phyloP scores from a whole-genome alignment of 1,140 invertebrate genomes.

The Adelges cooleyi region DNA sequence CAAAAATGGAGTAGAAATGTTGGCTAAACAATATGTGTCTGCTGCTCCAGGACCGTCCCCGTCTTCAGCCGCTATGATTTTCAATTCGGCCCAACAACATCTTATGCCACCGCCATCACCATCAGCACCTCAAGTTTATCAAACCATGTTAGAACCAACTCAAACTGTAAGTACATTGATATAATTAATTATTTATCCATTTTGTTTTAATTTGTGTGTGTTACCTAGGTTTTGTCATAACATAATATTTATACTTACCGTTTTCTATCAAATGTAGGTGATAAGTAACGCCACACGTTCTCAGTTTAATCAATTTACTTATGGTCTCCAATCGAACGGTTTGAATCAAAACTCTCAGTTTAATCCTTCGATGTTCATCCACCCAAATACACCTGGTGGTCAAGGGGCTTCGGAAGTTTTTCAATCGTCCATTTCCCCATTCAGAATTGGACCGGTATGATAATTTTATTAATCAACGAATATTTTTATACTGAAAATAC shows the following conservation, averaged over 20 bases:
- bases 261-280: no score
- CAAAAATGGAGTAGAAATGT: slow-evolving; percentile 22
- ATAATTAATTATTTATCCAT: no score
- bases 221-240: no score
- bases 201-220: no score
- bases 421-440: slow-evolving; percentile 20
- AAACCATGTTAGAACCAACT: slow-evolving; percentile 13
- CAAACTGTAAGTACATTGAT: slow-evolving; percentile 11
- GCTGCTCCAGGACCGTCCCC: slow-evolving; percentile 22
- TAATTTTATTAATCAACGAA: background rate
- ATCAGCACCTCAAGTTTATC: slow-evolving; percentile 18
- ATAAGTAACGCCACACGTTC: background rate
- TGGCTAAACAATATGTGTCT: slow-evolving; percentile 17
- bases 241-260: no score
- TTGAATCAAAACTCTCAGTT: slow-evolving; percentile 21
- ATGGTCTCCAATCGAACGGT: slow-evolving; percentile 22
- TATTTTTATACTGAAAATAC: background rate
- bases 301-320: slow-evolving; percentile 19
- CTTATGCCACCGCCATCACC: slow-evolving; percentile 21
- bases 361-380: slow-evolving; percentile 25
- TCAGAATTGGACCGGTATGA: slow-evolving; percentile 4
- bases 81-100: slow-evolving; percentile 22
- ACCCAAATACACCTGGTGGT: slow-evolving; percentile 4
- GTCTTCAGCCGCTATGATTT: slow-evolving; percentile 11
- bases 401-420: slow-evolving; percentile 23